phyloP scores from a whole-genome alignment of 2,888 invertebrate genomes.

The Ashinkailepas kermadecensis region DNA sequence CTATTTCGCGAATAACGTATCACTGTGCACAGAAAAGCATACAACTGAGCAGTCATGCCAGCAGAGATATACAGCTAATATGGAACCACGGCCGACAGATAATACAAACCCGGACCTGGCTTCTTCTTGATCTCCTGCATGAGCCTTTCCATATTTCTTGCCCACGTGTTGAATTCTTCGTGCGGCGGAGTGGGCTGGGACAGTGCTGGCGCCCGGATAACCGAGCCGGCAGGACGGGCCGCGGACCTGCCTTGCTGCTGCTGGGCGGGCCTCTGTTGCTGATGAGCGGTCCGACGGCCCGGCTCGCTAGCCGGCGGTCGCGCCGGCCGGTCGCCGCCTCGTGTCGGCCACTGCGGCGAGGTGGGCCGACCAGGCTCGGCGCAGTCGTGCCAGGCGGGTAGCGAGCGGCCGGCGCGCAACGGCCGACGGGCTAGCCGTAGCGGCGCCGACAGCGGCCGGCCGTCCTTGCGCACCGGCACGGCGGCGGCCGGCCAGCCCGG shows the following conservation, averaged over 20 bases:
- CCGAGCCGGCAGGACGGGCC: neutral
- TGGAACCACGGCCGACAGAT: no score
- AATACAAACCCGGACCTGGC: neutral
- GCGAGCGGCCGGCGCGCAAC: neutral
- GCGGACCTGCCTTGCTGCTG: neutral
- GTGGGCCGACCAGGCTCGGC: neutral
- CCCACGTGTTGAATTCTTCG: neutral
- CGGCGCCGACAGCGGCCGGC: conserved; percentile 6
- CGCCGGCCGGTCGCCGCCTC: neutral
- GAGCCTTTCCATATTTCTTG: neutral
- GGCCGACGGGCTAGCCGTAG: neutral
- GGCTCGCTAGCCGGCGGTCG: neutral
- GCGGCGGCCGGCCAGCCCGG: neutral
- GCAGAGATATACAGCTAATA: no score
- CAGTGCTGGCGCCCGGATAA: neutral
- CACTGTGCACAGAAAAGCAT: no score
- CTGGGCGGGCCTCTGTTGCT: neutral
- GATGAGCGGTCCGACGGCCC: neutral
- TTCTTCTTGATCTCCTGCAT: conserved; percentile 12
- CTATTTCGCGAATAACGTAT: no score
- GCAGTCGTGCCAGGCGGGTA: neutral
- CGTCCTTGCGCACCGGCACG: neutral
- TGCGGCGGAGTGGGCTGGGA: neutral
- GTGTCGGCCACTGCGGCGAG: neutral
- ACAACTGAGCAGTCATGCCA: no score